phyloP scores from a whole-genome alignment of 1,140 invertebrate species.

The Dreissena polymorpha region DNA sequence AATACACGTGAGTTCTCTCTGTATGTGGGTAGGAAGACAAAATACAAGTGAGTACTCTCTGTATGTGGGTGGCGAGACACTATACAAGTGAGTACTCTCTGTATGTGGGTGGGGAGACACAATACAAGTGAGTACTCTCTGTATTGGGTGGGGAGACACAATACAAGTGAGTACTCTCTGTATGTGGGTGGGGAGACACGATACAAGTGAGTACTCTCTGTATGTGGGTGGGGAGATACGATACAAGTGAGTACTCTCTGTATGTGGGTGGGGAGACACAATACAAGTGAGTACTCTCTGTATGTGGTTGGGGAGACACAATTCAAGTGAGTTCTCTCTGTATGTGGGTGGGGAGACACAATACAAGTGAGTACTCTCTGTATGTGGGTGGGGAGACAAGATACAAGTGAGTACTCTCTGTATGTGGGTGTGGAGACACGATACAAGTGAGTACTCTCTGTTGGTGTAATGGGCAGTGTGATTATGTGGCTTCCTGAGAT shows the following conservation, averaged over 20 bases:
- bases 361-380: constrained; percentile 43
- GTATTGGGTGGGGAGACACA: constrained; percentile 49
- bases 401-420: constrained; percentile 43
- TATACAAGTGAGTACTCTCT: constrained; percentile 43
- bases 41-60: constrained; percentile 43
- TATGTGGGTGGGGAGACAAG: constrained; percentile 52
- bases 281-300: constrained; percentile 43
- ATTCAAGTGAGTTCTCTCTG: constrained; percentile 41
- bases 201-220: constrained; percentile 43
- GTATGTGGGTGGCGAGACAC: constrained; percentile 52
- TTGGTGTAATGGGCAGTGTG: not conserved
- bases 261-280: constrained; percentile 52
- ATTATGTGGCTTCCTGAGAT: not conserved
- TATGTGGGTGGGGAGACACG: constrained; percentile 52
- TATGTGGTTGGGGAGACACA: constrained; percentile 52
- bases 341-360: constrained; percentile 52
- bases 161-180: constrained; percentile 43
- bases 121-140: constrained; percentile 31
- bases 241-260: constrained; percentile 43
- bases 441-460: constrained; percentile 28
- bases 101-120: constrained; percentile 52
- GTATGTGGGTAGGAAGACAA: constrained; percentile 50
- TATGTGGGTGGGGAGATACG: constrained; percentile 52
- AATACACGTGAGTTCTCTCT: constrained; percentile 42
- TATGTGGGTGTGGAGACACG: constrained; percentile 51